Conservation (phyloP, 2,888 invertebrate genomes). For the Penaeus monodon region DNA sequence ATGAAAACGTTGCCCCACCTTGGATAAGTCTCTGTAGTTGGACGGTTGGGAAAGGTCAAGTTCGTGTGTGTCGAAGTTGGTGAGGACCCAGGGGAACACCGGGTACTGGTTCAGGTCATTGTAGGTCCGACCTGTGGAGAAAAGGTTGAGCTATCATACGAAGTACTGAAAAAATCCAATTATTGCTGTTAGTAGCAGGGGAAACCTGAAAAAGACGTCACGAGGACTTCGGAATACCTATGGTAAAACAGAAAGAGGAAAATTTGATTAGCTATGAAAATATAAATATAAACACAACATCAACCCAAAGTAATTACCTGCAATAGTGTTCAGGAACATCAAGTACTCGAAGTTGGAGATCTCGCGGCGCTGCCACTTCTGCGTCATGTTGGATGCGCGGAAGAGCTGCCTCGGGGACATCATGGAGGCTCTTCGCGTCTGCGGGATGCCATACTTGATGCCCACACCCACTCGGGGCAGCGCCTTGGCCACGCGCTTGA, state of each 20-base stretch:
- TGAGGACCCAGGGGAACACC: slow-evolving; percentile 99
- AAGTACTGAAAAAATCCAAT: too few relatives aligned
- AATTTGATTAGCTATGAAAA: too few relatives aligned
- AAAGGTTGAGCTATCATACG: neutral
- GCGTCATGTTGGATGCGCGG: slow-evolving; percentile 99
- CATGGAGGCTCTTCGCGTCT: slow-evolving; percentile 96
- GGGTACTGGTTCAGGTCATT: slow-evolving; percentile 99
- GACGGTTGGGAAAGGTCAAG: slow-evolving; percentile 95
- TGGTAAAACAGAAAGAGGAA: too few relatives aligned
- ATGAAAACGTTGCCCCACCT: slow-evolving; percentile 74
- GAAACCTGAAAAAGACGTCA: neutral
- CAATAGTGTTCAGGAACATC: slow-evolving; percentile 99
- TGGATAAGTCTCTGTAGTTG: slow-evolving; percentile 97
- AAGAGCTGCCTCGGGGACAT: slow-evolving; percentile 99
- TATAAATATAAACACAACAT: neutral
- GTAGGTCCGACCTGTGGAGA: slow-evolving; percentile 90
- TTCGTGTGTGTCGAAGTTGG: slow-evolving; percentile 97
- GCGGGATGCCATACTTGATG: slow-evolving; percentile 99
- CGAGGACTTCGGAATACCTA: too few relatives aligned
- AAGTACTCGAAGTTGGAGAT: slow-evolving; percentile 99
- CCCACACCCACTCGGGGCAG: slow-evolving; percentile 97
- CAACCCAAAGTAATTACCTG: slow-evolving; percentile 77
- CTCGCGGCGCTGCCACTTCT: slow-evolving; percentile 98
- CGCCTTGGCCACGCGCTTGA: slow-evolving; percentile 98
- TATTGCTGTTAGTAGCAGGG: too few relatives aligned